Evolutionary conservation across 1,140 invertebrate genomes (phyloP), one percentile per base, ranked within the genome.

Genomic region (Drosophila ficusphila): DNA sequence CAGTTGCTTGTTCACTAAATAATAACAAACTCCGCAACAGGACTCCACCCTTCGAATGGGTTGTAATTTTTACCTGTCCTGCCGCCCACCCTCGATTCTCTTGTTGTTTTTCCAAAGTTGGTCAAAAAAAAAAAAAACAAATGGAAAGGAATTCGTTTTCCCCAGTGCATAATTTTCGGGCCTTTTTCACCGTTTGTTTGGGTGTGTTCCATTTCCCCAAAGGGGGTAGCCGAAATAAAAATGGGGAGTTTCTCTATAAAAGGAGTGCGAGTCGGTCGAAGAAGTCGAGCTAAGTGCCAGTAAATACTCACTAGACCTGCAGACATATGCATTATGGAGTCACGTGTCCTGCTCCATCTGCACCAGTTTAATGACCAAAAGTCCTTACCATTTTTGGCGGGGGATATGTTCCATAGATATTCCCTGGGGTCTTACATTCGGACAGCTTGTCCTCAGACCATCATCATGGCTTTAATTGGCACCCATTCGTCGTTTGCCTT

Each of bases 271-370:
- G 16, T 52, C 60, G 44, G 16, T 31, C 27, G 9, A 29, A 67
- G 62, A 49, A 65, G 61, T 42, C 3, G 8, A 18, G 33, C 42
- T 49, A 38, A 65, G 60, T 67, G 62, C 42, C 54, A 39, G 54
- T 72, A 73, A 72, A 73, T 62, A 69, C 31, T 71, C 14, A 31
- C 44, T 44, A 34, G 67, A 51, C 52, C 23, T 73, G 57, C 57
- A 72, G 68, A 72, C 69, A 75, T 67, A 65, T 74, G 70, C 70
- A 72, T 49, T 54, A 73, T 46, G 31, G 23, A 54, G 70, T 75
- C 71, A 74, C 70, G 71, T 75, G 71, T 65, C 71, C 71, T 38
- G 51, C 21, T 38, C 71, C 70, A 73, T 57, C 67, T 71, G 47
- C 57, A 47, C 23, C 23, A 18, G 33, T 27, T 42, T 67, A 68